A percentile compares a stretch with the other conserved stretches of the same genome.
Evolutionary conservation across 2,888 invertebrate species (phyloP).

Genomic region (Cryptocephalus primarius): DNA sequence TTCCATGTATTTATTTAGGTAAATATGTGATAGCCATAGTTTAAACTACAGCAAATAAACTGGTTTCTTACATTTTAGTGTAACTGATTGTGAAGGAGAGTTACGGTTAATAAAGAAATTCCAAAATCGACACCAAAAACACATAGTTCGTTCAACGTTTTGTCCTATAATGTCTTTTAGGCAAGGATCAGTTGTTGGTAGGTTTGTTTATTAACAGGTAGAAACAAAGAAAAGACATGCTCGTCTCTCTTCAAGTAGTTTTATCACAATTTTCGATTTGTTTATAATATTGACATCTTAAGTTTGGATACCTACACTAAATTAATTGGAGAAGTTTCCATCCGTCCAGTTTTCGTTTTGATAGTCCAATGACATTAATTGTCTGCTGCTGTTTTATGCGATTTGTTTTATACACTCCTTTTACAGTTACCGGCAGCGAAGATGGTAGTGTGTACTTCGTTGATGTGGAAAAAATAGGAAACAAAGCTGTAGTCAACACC

Average conservation of each 20-base stretch:
- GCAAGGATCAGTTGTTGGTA: conserved; percentile 67
- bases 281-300: too few relatives aligned
- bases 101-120: conserved; percentile 55
- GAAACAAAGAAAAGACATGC: too few relatives aligned
- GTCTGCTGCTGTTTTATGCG: not conserved
- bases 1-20: conserved; percentile 53
- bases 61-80: conserved; percentile 34
- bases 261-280: too few relatives aligned
- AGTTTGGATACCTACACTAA: too few relatives aligned
- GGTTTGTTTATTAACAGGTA: conserved; percentile 10
- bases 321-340: too few relatives aligned
- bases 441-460: conserved; percentile 70
- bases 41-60: not conserved
- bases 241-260: too few relatives aligned
- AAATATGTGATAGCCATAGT: conserved; percentile 1
- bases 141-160: conserved; percentile 62
- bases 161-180: conserved; percentile 79
- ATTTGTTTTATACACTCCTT: conserved; percentile 13
- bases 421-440: conserved; percentile 61
- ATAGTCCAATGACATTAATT: too few relatives aligned
- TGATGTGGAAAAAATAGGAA: conserved; percentile 53
- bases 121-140: conserved; percentile 48
- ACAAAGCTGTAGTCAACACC: conserved; percentile 47
- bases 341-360: too few relatives aligned
- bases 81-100: conserved; percentile 55